Evolutionary conservation across 2,113 vertebrate species (phyloP), one percentile per base, ranked within the genome.

Genomic region (Aviceda subcristata): DNA sequence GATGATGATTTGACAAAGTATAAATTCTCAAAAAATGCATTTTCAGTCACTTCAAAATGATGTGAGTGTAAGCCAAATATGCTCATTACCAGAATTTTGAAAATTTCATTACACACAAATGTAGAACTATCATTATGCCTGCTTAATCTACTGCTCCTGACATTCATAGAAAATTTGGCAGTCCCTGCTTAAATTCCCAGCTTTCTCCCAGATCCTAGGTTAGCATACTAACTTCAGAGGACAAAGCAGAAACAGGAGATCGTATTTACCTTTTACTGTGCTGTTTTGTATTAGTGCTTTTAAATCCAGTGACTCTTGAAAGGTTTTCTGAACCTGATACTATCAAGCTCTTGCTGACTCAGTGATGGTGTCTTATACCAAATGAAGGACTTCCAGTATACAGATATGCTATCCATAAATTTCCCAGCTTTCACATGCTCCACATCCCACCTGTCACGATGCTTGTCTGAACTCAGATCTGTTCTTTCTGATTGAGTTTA

Each of bases 11-110:
- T 82, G n/a, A 80, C 15, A 43, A 92, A 79, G 32, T 55, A 86
- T 21, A 34, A 86, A 86, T 82, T 79, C 60, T 46, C 32, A 13
- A 24, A 83, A 92, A 90, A 91, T 22, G 10, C 6, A 34, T 82
- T 92, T 91, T 59, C 66, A 63, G 32, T 72, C 62, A 57, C 23
- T 92, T 88, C 34, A 78, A 79, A 86, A 91, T 48, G 0, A 79
- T 34, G 12, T 62, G 51, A 90, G 11, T 12, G 2, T 12, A 88
- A 79, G 88, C 60, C 78, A 90, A 86, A 82, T 63, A 39, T 68
- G 26, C 12, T 91, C n/a, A 64, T 91, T 88, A 83, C 20, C 13
- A 86, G 27, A 92, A 88, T 83, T 96, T 82, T 56, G 43, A 88
- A 91, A 59, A 76, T 64, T 79, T 86, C 5, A 64, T 83, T 56